Evolutionary conservation across 2,888 invertebrate species (phyloP).

Genomic region (Mesoligia furuncula): DNA sequence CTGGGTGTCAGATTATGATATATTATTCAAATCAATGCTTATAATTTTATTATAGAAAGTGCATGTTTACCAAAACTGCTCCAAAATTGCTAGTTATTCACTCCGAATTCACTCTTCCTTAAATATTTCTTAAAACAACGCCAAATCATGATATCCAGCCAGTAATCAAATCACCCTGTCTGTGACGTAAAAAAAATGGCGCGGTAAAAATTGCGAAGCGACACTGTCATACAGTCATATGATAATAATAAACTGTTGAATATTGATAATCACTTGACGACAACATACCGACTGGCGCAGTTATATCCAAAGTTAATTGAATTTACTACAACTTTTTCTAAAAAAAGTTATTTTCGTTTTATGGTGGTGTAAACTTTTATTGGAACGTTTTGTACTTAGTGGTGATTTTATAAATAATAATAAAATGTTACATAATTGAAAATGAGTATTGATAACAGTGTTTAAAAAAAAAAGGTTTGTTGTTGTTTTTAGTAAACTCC

Average conservation of each 20-base stretch:
- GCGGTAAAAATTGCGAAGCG: constrained; percentile 51
- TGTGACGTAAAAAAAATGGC: constrained; percentile 39
- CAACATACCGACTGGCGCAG: constrained; percentile 46
- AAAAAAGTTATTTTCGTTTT: not conserved
- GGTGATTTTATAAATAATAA: not conserved
- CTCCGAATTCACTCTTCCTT: not conserved
- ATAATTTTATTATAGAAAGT: too few species aligned
- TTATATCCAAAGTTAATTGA: constrained; percentile 8
- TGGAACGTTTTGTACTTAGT: not conserved
- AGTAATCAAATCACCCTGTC: constrained; percentile 15
- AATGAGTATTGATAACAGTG: not conserved
- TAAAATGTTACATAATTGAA: not conserved
- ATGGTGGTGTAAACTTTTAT: not conserved
- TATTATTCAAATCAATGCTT: too few species aligned
- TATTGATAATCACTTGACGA: constrained; percentile 60
- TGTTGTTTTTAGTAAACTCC: not conserved
- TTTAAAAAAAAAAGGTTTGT: not conserved
- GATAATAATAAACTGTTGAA: constrained; percentile 47
- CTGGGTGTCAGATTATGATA: not conserved
- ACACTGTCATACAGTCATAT: not conserved
- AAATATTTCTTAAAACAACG: not conserved
- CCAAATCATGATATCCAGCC: not conserved
- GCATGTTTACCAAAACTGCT: not conserved
- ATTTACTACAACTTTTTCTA: not conserved
- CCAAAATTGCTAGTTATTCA: not conserved